These are phyloP conservation scores for Acrocyrtus sp. DNA, from an alignment of 2,888 invertebrate genomes.

Conservation along the genomic window DNA sequence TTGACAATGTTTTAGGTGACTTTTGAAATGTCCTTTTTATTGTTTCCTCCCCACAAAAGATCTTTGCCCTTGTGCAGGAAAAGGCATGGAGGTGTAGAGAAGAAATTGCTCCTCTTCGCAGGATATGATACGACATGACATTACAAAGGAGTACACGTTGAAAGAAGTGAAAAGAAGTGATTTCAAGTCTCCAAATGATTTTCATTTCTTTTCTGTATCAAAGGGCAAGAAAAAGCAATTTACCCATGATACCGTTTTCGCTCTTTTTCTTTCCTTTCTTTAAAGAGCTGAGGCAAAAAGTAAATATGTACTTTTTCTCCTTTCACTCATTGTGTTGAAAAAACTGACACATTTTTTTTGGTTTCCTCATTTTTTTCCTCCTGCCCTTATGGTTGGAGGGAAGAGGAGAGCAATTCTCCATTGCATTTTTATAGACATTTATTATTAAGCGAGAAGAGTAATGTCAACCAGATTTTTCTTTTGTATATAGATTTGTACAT, in stretches of 20 bases:
- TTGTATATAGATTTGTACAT: neutral
- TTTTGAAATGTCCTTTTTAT: too few species aligned
- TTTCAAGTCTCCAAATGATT: slow-evolving; percentile 7
- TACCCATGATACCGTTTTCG: slow-evolving; percentile 8
- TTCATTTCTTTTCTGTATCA: neutral
- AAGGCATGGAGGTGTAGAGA: neutral
- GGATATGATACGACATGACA: neutral
- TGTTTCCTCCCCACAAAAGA: too few species aligned
- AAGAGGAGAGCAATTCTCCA: neutral
- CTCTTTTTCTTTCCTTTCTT: too few species aligned
- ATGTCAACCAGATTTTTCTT: neutral
- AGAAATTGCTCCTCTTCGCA: neutral
- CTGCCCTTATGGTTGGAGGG: neutral
- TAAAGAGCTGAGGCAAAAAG: too few species aligned
- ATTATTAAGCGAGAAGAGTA: neutral
- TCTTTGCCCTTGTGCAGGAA: neutral
- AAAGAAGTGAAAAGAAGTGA: neutral
- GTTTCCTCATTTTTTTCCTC: neutral
- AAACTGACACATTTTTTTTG: neutral
- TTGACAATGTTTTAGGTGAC: too few species aligned
- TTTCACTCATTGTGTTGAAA: neutral
- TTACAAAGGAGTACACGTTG: neutral
- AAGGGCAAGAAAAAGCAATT: slow-evolving; percentile 20
- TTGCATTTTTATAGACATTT: neutral
- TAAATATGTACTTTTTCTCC: slow-evolving; percentile 4